phyloP scores from a whole-genome alignment of 2,113 vertebrate species.

The Paralichthys olivaceus region DNA sequence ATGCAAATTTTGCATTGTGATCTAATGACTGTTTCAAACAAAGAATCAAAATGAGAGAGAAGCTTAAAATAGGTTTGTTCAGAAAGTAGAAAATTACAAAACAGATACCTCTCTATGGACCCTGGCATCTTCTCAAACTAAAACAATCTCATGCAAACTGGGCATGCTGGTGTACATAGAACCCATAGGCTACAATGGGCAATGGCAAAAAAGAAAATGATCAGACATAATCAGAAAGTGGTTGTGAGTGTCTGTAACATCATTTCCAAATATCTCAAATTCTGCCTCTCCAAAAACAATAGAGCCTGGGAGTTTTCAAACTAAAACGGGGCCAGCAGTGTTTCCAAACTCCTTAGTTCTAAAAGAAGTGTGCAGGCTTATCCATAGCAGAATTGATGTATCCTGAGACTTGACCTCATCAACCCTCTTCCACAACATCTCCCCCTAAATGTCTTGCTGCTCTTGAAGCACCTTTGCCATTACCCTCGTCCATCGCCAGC shows the following conservation, averaged over 20 bases:
- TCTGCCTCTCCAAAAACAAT: neutral
- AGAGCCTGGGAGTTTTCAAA: neutral
- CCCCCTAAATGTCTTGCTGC: neutral
- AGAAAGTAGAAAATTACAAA: neutral
- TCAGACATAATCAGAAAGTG: too few species aligned
- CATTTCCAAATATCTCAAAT: too few species aligned
- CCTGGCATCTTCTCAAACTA: neutral
- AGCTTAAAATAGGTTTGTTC: conserved; percentile 8
- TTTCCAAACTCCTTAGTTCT: too few species aligned
- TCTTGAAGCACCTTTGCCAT: conserved; percentile 23
- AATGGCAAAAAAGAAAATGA: too few species aligned
- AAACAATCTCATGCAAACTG: too few species aligned
- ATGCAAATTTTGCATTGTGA: conserved; percentile 56
- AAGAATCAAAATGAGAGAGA: conserved; percentile 27
- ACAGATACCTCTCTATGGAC: neutral
- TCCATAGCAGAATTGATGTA: too few species aligned
- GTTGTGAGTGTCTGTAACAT: too few species aligned
- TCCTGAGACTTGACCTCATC: neutral
- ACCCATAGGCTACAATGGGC: too few species aligned
- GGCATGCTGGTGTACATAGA: too few species aligned
- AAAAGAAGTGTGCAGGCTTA: too few species aligned
- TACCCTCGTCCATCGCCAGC: conserved; percentile 14
- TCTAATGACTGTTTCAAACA: conserved; percentile 45
- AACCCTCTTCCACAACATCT: neutral
- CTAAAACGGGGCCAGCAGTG: too few species aligned